Conservation (phyloP, 2,888 invertebrate species). For the Nemoura dubitans region DNA sequence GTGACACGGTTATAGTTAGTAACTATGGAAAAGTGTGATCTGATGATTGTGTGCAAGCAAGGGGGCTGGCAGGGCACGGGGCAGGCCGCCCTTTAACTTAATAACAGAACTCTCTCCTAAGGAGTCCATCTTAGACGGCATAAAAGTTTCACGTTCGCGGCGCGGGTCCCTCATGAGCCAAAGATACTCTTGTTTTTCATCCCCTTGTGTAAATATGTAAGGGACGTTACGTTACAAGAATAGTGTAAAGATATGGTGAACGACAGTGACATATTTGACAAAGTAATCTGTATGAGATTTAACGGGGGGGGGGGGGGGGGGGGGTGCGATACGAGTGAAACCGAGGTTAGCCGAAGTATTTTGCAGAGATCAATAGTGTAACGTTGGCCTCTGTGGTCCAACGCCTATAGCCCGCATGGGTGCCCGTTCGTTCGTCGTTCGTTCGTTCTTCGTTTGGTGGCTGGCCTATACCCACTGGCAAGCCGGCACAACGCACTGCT, state of each 20-base stretch:
- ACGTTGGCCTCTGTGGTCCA: conserved; percentile 31
- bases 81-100: conserved; percentile 4
- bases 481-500: not conserved
- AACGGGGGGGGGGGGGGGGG: conserved; percentile 7
- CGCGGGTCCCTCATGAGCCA: conserved; percentile 15
- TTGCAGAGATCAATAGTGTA: conserved; percentile 40
- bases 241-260: conserved; percentile 39
- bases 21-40: not conserved
- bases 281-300: conserved; percentile 41
- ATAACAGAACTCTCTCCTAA: not conserved
- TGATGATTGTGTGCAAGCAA: not conserved
- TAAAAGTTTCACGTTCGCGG: not conserved
- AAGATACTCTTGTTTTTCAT: conserved; percentile 20
- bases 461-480: not conserved
- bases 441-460: not conserved
- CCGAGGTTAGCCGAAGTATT: conserved; percentile 39
- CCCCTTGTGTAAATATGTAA: conserved; percentile 27
- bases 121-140: not conserved
- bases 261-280: conserved; percentile 42
- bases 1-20: not conserved
- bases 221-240: conserved; percentile 27
- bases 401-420: conserved; percentile 28
- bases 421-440: not conserved
- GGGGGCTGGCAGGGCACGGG: not conserved
- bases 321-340: conserved; percentile 2